These are phyloP conservation scores for Zaprionus nigranus DNA, from an alignment of 1,140 invertebrate species.

Conservation along the genomic window DNA sequence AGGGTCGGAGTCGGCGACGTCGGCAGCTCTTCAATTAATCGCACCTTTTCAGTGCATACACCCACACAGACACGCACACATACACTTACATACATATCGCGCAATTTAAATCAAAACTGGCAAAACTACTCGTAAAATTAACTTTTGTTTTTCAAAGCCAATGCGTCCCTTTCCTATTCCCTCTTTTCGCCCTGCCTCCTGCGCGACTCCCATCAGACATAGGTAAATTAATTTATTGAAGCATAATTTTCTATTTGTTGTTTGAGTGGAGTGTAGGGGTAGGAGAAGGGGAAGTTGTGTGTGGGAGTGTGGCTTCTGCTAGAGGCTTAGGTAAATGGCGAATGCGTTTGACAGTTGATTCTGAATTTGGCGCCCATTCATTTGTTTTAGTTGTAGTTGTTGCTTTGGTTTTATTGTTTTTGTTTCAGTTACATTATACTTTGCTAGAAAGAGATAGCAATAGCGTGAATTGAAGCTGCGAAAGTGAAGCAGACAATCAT, in stretches of 20 bases:
- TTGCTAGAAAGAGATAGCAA: neutral
- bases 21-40: conserved; percentile 75
- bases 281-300: neutral
- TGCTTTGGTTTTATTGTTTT: neutral
- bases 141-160: conserved; percentile 46
- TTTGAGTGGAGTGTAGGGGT: conserved; percentile 18
- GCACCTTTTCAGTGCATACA: conserved; percentile 70
- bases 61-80: neutral
- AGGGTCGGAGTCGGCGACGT: neutral
- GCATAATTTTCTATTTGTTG: conserved; percentile 77
- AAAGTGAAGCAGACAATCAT: neutral
- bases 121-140: conserved; percentile 63
- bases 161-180: neutral
- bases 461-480: neutral
- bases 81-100: neutral
- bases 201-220: conserved; percentile 1
- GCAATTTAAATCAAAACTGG: conserved; percentile 58
- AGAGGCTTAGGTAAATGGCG: conserved; percentile 61
- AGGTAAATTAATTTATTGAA: conserved; percentile 77
- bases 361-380: conserved; percentile 52
- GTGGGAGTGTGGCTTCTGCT: neutral
- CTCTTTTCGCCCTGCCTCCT: neutral
- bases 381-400: conserved; percentile 34
- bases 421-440: conserved; percentile 30
- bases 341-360: conserved; percentile 79